phyloP scores from a whole-genome alignment of 1,140 invertebrate genomes.

The Drosophila takahashii region DNA sequence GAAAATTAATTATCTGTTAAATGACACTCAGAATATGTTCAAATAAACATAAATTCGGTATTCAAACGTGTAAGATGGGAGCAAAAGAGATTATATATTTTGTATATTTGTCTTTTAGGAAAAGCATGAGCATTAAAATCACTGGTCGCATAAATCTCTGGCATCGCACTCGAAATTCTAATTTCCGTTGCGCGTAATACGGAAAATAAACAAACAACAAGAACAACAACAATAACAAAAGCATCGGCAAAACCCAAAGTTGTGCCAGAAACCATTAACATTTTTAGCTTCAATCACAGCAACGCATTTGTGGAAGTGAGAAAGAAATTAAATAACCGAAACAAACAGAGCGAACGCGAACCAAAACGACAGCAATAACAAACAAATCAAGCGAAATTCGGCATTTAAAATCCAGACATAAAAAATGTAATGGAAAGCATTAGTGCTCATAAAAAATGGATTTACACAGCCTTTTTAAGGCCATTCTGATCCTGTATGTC shows the following conservation, averaged over 20 bases:
- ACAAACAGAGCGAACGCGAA: constrained; percentile 34
- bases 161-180: constrained; percentile 50
- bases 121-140: constrained; percentile 38
- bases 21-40: too few species aligned
- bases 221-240: constrained; percentile 22
- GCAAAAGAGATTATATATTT: too few species aligned
- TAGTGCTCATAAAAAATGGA: constrained; percentile 84
- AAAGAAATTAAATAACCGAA: constrained; percentile 59
- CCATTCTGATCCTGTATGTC: constrained; percentile 83
- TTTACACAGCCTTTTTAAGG: constrained; percentile 85
- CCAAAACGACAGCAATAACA: constrained; percentile 38
- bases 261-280: constrained; percentile 61
- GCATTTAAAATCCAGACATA: constrained; percentile 74
- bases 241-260: constrained; percentile 35
- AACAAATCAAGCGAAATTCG: constrained; percentile 69
- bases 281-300: constrained; percentile 64
- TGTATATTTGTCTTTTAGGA: constrained; percentile 34
- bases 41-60: too few species aligned
- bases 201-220: constrained; percentile 51
- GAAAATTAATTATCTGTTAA: too few species aligned
- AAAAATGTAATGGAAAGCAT: constrained; percentile 85
- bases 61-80: too few species aligned
- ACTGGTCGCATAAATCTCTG: constrained; percentile 39
- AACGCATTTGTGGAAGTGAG: constrained; percentile 18
- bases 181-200: constrained; percentile 58